phyloP scores from a whole-genome alignment of 2,113 vertebrate genomes.

The Taurulus bubalis region DNA sequence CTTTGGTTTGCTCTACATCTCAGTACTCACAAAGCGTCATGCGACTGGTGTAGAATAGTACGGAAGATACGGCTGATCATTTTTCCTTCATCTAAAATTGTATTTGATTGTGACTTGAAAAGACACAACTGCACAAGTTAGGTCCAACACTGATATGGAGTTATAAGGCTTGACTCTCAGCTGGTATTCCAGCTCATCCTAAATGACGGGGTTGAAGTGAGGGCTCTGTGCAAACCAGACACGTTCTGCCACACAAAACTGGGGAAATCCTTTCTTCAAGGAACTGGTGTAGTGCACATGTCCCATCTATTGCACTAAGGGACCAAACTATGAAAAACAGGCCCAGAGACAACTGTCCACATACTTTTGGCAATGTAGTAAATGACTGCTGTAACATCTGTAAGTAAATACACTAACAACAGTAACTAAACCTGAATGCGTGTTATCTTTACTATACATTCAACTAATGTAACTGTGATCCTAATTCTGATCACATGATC shows the following conservation, averaged over 20 bases:
- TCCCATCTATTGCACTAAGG: too few relatives aligned
- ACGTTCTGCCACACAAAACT: background rate
- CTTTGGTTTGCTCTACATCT: conserved; percentile 16
- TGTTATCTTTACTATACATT: background rate
- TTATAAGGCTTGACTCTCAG: background rate
- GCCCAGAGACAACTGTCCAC: background rate
- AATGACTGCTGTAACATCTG: background rate
- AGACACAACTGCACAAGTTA: background rate
- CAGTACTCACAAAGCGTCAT: background rate
- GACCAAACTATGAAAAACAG: background rate
- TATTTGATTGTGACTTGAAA: background rate
- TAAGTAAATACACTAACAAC: background rate
- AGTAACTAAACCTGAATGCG: background rate
- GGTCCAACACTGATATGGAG: background rate
- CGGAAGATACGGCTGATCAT: background rate
- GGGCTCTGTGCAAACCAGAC: background rate
- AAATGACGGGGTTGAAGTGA: background rate
- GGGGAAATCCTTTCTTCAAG: background rate
- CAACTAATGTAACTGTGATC: too few relatives aligned
- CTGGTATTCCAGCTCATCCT: background rate
- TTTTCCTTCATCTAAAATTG: background rate
- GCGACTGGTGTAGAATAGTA: background rate
- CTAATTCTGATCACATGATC: background rate
- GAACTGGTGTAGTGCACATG: background rate
- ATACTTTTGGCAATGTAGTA: background rate